Conservation (phyloP, 2,888 invertebrate genomes). For the Amphipyra berbera region DNA sequence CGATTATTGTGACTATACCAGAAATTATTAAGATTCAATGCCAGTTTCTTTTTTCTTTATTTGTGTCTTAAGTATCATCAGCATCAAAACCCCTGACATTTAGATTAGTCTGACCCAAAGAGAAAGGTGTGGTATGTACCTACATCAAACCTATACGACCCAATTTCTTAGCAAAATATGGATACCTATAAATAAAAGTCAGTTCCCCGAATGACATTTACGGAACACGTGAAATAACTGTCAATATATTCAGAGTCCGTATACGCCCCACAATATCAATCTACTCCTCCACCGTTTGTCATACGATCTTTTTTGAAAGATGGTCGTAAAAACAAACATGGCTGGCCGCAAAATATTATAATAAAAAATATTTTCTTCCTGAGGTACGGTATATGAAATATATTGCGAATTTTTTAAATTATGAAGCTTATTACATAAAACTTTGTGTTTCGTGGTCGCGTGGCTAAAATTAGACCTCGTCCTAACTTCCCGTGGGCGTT, state of each 20-base stretch:
- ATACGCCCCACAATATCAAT: neutral
- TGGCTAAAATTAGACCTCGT: conserved; percentile 29
- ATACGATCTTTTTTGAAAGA: neutral
- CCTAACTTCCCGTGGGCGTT: conserved; percentile 23
- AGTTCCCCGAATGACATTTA: conserved; percentile 8
- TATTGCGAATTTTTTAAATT: conserved; percentile 17
- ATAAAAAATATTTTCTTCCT: conserved; percentile 12
- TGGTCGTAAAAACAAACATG: neutral
- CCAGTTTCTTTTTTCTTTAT: too few relatives aligned
- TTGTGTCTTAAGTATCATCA: too few relatives aligned
- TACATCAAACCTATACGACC: conserved; percentile 13
- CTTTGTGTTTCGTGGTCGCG: conserved; percentile 16
- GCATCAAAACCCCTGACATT: conserved; percentile 5
- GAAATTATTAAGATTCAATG: too few relatives aligned
- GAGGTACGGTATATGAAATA: conserved; percentile 14
- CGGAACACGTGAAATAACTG: conserved; percentile 11
- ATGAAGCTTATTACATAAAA: conserved; percentile 37
- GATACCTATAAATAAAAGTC: conserved; percentile 38
- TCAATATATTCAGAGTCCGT: neutral
- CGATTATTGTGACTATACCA: too few relatives aligned
- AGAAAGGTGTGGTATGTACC: conserved; percentile 1
- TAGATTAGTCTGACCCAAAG: conserved; percentile 9
- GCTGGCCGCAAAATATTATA: neutral
- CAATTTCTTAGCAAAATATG: conserved; percentile 45
- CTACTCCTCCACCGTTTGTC: neutral